These are phyloP conservation scores for Copidosoma aretas DNA, from an alignment of 2,888 invertebrate species.

Conservation along the genomic window DNA sequence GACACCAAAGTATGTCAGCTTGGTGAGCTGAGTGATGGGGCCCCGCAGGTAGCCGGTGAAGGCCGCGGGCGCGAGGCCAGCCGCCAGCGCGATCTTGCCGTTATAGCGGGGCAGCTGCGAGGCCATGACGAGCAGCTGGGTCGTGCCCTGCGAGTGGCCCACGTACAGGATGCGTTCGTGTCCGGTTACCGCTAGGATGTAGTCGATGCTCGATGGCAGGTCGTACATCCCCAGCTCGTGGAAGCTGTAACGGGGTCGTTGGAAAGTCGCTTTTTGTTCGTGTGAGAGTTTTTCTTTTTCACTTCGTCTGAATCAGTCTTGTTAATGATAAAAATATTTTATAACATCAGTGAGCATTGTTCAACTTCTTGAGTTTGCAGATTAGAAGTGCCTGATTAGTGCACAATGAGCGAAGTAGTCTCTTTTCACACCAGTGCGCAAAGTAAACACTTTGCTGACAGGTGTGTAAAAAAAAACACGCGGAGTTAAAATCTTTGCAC, in stretches of 20 bases:
- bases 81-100: slow-evolving; percentile 53
- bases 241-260: slow-evolving; percentile 47
- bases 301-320: too few relatives aligned
- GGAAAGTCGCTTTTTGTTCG: neutral
- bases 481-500: too few relatives aligned
- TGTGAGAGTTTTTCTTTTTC: neutral
- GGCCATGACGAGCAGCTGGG: slow-evolving; percentile 60
- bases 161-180: slow-evolving; percentile 63
- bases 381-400: too few relatives aligned
- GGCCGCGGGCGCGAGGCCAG: slow-evolving; percentile 59
- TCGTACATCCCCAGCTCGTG: slow-evolving; percentile 65
- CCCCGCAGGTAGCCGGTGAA: slow-evolving; percentile 57
- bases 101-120: slow-evolving; percentile 57
- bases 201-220: slow-evolving; percentile 66
- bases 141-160: slow-evolving; percentile 68
- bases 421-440: too few relatives aligned
- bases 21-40: slow-evolving; percentile 55
- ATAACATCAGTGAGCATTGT: too few relatives aligned
- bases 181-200: slow-evolving; percentile 61
- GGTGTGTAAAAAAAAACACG: too few relatives aligned
- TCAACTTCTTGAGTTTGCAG: too few relatives aligned
- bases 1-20: slow-evolving; percentile 58
- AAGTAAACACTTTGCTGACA: too few relatives aligned
- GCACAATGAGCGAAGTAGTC: too few relatives aligned
- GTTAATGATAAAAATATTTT: too few relatives aligned